Evolutionary conservation across 37 sponge, comb jelly and placozoan genomes (phyloP).

Genomic region (Hexactinellida sp.): DNA sequence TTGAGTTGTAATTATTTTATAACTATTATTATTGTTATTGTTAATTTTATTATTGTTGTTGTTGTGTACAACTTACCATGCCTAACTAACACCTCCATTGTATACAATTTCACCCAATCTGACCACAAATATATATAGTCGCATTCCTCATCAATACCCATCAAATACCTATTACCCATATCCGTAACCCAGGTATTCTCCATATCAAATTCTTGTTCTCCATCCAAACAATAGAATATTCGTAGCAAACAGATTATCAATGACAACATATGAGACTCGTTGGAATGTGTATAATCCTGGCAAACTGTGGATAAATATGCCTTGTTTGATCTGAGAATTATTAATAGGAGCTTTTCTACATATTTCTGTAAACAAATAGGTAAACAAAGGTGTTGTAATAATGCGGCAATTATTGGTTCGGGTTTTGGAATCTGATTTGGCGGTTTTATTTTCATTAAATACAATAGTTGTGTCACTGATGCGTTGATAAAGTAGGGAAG

Average conservation of each 20-base stretch:
- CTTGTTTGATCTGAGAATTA: background rate
- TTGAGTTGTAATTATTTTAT: too few species aligned
- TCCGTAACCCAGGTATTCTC: background rate
- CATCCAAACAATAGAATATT: constrained; percentile 4
- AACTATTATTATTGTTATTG: too few species aligned
- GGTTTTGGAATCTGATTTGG: background rate
- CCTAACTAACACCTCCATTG: background rate
- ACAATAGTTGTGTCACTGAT: background rate
- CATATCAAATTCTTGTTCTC: background rate
- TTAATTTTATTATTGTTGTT: too few species aligned
- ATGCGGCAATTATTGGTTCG: background rate
- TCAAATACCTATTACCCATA: background rate
- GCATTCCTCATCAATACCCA: background rate
- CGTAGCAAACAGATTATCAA: background rate
- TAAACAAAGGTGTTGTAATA: background rate
- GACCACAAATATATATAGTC: constrained; percentile 1
- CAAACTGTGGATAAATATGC: background rate
- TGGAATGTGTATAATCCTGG: background rate
- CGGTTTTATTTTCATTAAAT: background rate
- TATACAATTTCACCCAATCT: constrained; percentile 5
- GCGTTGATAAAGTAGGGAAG: background rate
- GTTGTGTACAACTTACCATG: background rate
- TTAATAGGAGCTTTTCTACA: background rate
- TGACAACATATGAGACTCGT: background rate
- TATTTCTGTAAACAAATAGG: background rate